Conservation (phyloP, 2,113 vertebrate genomes). For the Corvus hawaiiensis region DNA sequence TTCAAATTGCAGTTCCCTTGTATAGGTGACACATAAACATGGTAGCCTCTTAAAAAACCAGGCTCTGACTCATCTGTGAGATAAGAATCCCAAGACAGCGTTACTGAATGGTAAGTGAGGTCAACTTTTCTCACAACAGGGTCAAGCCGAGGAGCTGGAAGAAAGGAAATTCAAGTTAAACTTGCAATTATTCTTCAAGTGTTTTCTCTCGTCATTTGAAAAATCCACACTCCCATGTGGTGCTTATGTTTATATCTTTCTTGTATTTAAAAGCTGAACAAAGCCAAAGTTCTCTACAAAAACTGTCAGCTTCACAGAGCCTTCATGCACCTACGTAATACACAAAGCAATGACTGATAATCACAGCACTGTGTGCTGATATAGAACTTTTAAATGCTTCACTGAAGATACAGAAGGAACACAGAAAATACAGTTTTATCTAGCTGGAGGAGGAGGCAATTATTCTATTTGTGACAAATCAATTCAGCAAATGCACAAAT, state of each 20-base stretch:
- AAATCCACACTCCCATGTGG: background rate
- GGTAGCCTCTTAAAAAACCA: conserved; percentile 71
- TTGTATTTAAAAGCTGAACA: background rate
- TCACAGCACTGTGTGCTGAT: background rate
- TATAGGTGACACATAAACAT: conserved; percentile 58
- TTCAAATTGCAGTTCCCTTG: conserved; percentile 27
- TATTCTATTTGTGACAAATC: background rate
- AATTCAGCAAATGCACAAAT: background rate
- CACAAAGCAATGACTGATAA: background rate
- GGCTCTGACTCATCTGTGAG: background rate
- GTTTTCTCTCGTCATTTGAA: background rate
- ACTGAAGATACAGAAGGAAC: background rate
- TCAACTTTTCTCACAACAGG: background rate
- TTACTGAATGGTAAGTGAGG: conserved; percentile 40
- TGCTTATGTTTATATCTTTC: background rate
- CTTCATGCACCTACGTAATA: background rate
- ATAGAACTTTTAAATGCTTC: background rate
- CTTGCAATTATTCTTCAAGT: background rate
- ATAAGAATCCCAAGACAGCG: conserved; percentile 59
- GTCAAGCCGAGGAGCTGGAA: conserved; percentile 43
- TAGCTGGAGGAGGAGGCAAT: background rate
- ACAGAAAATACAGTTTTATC: background rate
- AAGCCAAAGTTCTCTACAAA: background rate
- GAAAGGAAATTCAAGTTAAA: background rate
- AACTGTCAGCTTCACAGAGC: background rate